Base-by-base conservation (phyloP, 2,888 invertebrate species). In the Amorpha juglandis region DNA sequence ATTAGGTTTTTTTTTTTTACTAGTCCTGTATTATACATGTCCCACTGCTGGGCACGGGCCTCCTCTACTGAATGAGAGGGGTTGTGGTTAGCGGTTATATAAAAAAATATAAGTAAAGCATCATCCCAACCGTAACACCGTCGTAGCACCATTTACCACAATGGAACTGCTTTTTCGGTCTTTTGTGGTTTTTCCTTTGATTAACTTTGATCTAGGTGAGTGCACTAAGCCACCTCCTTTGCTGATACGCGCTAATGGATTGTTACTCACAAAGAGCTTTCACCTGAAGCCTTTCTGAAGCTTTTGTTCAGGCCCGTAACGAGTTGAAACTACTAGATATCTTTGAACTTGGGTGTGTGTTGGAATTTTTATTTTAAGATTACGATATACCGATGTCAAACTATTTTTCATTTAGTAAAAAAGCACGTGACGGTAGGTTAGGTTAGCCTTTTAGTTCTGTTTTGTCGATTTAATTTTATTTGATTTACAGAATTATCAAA, bases 161-260 rank as follows among this genome's bases (percentile, higher is more conserved):
- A 89, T 86, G 83, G 86, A 82, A 87, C 88, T 90, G 87, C 89
- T 90, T 91, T 91, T 91, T 86, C 82, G 87, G 84, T 88, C 84
- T 89, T 91, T 92, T 92, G 91, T 91, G 89, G 80, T 78, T 78
- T 82, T 80, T 83, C 84, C 88, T 92, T 89, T 93, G 93, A 94
- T 94, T 94, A 93, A 92, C 93, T 94, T 92, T 92, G 92, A 93
- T 93, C 87, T 92, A 89, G 90, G 90, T 88, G 88, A 90, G 90
- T 90, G 86, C 85, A 78, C 69, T 67, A 47, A 19, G 52, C 45
- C 48, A 52, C 66, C 65, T 66, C 16, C 58, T 55, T 21, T 52
- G 50, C 33, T 48, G 55, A 68, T 58, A 58, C 58, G 73, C 73
- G 75, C 84, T 91, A 91, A 91, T 91, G 91, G 90, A 91, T 91